Evolutionary conservation across 2,113 vertebrate genomes (phyloP), one percentile per base, ranked within the genome.

Genomic region (Sturnira hondurensis): DNA sequence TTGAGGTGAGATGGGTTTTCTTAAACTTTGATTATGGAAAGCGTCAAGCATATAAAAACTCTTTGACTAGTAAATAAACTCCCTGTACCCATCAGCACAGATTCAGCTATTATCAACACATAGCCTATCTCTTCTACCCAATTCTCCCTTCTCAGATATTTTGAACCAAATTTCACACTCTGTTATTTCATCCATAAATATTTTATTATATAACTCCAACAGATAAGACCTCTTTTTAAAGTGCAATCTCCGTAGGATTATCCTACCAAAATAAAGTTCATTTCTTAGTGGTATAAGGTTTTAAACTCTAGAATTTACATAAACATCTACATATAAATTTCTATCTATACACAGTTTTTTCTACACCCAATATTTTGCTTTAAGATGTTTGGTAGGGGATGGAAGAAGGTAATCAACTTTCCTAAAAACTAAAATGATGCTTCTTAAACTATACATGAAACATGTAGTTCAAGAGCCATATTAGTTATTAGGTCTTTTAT

Each of bases 261-360:
- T 90, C 28, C 50, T 73, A 36, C 10, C 31, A 83, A 78, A 86
- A 63, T 86, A 82, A 90, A 83, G 20, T 50, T 91, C 76, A 94
- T 70, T 85, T 95, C 74, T 90, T 84, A 86, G 61, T 78, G n/a
- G 47, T 33, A 80, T 15, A 10, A 71, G 22, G 11, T 65, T 83
- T 89, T 45, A 20, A 91, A 85, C 43, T 41, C 31, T 80, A 56
- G 17, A 78, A 67, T 31, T 95, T 77, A 68, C 0, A 20, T 86
- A 43, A 83, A 80, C 71, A 58, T 81, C 93, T 65, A 77, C 24
- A 70, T 36, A 85, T 74, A 93, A 71, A 92, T 80, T 86, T 89
- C 47, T 54, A 26, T 86, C 70, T 50, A n/a, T n/a, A n/a, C n/a
- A n/a, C n/a, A n/a, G n/a, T n/a, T n/a, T n/a, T n/a, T n/a, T n/a